Evolutionary conservation across 2,888 invertebrate genomes (phyloP), one percentile per base, ranked within the genome.

Genomic region (Orthonychiurus folsomi): DNA sequence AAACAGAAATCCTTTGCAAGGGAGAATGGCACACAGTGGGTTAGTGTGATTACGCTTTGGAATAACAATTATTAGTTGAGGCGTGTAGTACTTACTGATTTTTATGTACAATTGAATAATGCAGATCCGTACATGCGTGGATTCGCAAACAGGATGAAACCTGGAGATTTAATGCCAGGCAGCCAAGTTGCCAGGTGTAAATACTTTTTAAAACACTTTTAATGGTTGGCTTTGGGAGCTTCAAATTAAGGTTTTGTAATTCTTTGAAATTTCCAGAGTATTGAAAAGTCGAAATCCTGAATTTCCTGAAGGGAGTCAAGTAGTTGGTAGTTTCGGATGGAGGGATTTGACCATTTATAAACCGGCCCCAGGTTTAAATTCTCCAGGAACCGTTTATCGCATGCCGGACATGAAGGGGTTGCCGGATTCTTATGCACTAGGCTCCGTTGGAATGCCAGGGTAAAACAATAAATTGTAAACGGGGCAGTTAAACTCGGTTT

Each of bases 161-260:
- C 80, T 61, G 85, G 85, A 1, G 78, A 78, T 3, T 82, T 83
- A 55, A 85, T 87, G 83, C 81, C 85, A 59, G 87, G 87, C 25
- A 78, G 81, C 56, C 87, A 87, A 79, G 82, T 88, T 50, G 86
- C 85, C 18, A 84, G 82, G 86, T 86, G n/a, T n/a, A n/a, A n/a
- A n/a, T n/a, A 37, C 5, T 37, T 37, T 37, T 37, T 37, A 9
- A 52, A 20, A 52, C 5, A 21, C n/a, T 23, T 56, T 56, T 56
- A 21, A 56, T 52, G n/a, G n/a, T n/a, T 20, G 20, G 20, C 20
- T 52, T 20, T 52, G n/a, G n/a, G n/a, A n/a, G n/a, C n/a, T n/a
- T n/a, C n/a, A n/a, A n/a, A n/a, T n/a, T 15, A 47, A 47, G 15
- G 75, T 79, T 71, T 57, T 18, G 24, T 53, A 9, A 12, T 81